Percentiles rank a stretch among this genome's conserved stretches.
Evolutionary conservation across 2,888 invertebrate genomes (phyloP).

Genomic region (Drosophila villosipedis): DNA sequence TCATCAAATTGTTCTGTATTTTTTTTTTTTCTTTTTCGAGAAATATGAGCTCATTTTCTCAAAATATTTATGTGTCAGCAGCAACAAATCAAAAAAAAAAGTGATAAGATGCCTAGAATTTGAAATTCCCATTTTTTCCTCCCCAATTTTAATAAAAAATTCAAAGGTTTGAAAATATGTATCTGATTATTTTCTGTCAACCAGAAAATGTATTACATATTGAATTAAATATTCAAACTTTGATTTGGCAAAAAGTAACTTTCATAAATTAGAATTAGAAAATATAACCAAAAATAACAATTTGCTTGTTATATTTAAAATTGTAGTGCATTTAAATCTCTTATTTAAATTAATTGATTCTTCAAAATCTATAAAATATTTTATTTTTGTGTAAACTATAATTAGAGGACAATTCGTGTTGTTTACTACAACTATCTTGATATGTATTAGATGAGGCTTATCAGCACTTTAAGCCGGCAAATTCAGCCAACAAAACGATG

Average conservation of each 20-base stretch:
- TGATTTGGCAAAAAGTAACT: too few relatives aligned
- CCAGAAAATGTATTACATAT: not conserved
- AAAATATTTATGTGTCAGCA: constrained; percentile 3
- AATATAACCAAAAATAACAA: too few relatives aligned
- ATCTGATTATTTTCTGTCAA: not conserved
- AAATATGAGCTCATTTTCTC: constrained; percentile 7
- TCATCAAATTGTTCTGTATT: constrained; percentile 68
- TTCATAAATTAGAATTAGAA: too few relatives aligned
- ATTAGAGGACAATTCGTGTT: not conserved
- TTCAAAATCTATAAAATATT: not conserved
- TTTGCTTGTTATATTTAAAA: not conserved
- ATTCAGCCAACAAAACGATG: constrained; percentile 27
- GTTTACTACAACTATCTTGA: not conserved
- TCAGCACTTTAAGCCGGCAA: constrained; percentile 18
- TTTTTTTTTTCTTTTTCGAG: not conserved
- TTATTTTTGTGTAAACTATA: not conserved
- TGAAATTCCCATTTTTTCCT: not conserved
- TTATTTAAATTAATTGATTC: too few relatives aligned
- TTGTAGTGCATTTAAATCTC: not conserved
- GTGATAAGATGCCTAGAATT: not conserved
- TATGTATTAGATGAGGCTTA: constrained; percentile 25
- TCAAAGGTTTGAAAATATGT: not conserved
- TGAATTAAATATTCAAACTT: not conserved
- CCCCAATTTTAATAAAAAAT: not conserved
- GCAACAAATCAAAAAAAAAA: not conserved